Conservation (phyloP, 2,113 vertebrate genomes). For the Ovis canadensis region DNA sequence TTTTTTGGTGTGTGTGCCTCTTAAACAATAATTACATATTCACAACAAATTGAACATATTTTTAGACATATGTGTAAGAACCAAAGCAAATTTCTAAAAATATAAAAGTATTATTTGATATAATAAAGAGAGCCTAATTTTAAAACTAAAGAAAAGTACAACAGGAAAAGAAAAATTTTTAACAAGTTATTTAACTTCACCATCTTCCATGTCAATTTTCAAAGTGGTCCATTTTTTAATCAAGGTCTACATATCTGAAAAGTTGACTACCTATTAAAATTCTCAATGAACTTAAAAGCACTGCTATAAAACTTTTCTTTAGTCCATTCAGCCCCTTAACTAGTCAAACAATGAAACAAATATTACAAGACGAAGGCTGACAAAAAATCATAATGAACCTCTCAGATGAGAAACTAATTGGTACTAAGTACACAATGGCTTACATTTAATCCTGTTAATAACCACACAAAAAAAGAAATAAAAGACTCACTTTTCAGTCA, state of each 20-base stretch:
- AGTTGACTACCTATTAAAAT: slow-evolving; percentile 61
- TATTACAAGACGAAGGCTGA: slow-evolving; percentile 60
- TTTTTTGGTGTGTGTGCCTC: neutral
- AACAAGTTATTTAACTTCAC: slow-evolving; percentile 23
- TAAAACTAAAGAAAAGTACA: slow-evolving; percentile 1
- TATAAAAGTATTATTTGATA: slow-evolving; percentile 21
- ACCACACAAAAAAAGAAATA: slow-evolving; percentile 77
- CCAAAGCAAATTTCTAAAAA: slow-evolving; percentile 23
- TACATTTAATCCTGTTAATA: slow-evolving; percentile 74
- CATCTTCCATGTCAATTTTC: neutral
- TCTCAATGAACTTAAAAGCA: slow-evolving; percentile 58
- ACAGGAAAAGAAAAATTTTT: neutral
- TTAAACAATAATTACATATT: neutral
- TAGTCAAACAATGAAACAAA: slow-evolving; percentile 69
- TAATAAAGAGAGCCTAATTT: neutral
- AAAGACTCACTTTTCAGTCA: slow-evolving; percentile 82
- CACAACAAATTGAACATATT: slow-evolving; percentile 6
- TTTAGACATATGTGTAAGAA: slow-evolving; percentile 30
- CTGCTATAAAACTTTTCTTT: slow-evolving; percentile 49
- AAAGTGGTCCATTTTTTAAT: slow-evolving; percentile 30
- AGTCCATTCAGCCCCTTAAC: slow-evolving; percentile 33
- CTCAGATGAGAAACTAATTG: slow-evolving; percentile 76
- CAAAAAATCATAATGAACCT: slow-evolving; percentile 73
- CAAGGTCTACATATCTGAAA: slow-evolving; percentile 51
- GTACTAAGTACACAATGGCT: slow-evolving; percentile 75